Percentiles rank a stretch among this genome's conserved stretches.
phyloP scores from a whole-genome alignment of 2,113 vertebrate genomes.

The Riparia riparia region DNA sequence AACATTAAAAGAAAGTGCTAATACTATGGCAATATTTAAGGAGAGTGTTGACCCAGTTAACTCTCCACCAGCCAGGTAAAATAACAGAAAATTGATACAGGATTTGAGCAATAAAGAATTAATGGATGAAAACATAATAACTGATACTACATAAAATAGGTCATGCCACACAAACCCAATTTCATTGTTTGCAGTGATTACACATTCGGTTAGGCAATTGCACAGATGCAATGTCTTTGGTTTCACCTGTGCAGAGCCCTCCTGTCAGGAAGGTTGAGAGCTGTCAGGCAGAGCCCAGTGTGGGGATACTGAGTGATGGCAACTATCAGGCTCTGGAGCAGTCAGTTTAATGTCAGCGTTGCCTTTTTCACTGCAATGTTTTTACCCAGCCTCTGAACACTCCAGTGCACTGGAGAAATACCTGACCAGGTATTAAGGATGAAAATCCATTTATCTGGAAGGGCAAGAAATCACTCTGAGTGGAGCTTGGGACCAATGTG shows the following conservation, averaged over 20 bases:
- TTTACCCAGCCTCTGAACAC: neutral
- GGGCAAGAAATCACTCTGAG: neutral
- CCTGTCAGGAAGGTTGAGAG: neutral
- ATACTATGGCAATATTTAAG: neutral
- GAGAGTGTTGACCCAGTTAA: neutral
- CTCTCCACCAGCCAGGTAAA: neutral
- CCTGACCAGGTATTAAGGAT: neutral
- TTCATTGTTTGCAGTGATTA: constrained; percentile 9
- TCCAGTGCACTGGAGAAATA: neutral
- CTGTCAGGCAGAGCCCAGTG: neutral
- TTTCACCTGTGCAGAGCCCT: neutral
- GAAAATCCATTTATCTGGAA: neutral
- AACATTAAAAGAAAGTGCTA: neutral
- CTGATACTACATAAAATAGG: constrained; percentile 47
- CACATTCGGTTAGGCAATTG: neutral
- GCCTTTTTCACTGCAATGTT: neutral
- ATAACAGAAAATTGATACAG: constrained; percentile 45
- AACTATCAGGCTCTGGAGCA: neutral
- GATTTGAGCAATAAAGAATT: constrained; percentile 31
- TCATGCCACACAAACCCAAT: constrained; percentile 49
- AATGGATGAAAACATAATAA: neutral
- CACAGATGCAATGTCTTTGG: neutral
- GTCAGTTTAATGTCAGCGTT: neutral
- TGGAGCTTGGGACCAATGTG: neutral
- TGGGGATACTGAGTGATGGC: neutral